Conservation (phyloP, 2,888 invertebrate genomes). For the Dryobota labecula region DNA sequence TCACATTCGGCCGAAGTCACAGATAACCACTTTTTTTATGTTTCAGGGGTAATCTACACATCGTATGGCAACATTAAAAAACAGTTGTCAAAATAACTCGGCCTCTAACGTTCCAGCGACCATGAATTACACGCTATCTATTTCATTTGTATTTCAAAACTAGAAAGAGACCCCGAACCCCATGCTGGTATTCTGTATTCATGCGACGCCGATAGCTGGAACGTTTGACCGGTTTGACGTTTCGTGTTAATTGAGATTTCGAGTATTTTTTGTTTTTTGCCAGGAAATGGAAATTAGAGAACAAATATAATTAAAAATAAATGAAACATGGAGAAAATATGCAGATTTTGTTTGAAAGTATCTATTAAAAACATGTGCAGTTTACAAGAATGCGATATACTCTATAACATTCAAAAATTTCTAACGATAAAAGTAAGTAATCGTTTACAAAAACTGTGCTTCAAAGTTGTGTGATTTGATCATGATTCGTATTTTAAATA, state of each 20-base stretch:
- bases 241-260: not conserved
- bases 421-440: slow-evolving; percentile 67
- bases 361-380: slow-evolving; percentile 53
- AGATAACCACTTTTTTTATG: not conserved
- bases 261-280: not conserved
- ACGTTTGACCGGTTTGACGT: not conserved
- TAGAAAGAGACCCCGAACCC: not conserved
- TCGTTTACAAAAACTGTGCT: not conserved
- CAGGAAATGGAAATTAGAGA: too few relatives aligned
- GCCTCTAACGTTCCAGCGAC: not conserved
- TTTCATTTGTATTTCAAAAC: slow-evolving; percentile 15
- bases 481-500: not conserved
- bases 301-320: not conserved
- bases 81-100: not conserved
- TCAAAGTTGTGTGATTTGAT: not conserved
- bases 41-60: slow-evolving; percentile 16
- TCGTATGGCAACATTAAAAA: slow-evolving; percentile 16
- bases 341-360: slow-evolving; percentile 73
- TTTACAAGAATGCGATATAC: slow-evolving; percentile 63
- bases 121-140: not conserved
- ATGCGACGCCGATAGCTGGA: not conserved
- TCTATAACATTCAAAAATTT: slow-evolving; percentile 62
- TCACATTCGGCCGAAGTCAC: slow-evolving; percentile 7
- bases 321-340: slow-evolving; percentile 67
- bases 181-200: not conserved